Base-by-base conservation (phyloP, 2,888 invertebrate species). In the Dendrolimus houi region DNA sequence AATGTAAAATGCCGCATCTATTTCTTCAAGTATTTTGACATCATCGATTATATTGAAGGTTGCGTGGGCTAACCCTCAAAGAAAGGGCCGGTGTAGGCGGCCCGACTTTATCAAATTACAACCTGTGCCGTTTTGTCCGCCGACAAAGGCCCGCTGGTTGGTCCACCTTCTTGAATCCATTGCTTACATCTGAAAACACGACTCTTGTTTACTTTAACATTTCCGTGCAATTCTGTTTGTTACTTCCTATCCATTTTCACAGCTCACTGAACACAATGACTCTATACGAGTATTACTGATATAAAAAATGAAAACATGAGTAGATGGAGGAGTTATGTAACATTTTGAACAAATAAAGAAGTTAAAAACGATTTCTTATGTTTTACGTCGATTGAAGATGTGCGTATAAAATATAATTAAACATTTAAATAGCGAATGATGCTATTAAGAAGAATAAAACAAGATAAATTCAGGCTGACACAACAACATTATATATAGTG, bases 91-190 rank as follows among this genome's bases (percentile, higher is more conserved):
- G 77, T 81, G 79, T 84, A 87, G 89, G 89, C 88, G 89, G 84
- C 77, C 73, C 79, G 77, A 83, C 84, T 87, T 87, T 89, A 90
- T 89, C 88, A 89, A 89, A 90, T 89, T 89, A 89, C 87, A 86
- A 84, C 87, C 84, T 87, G 83, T 81, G 85, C 85, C 81, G 84
- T 88, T 87, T 85, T 83, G 83, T 83, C 60, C 60, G 82, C 89
- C 88, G 87, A 87, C 89, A 90, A 90, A 89, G 87, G 76, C 62
- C 74, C 75, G 77, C 72, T 72, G 72, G 69, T 72, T 69, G 67
- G 74, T 68, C 77, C 78, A 77, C 77, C 79, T 76, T 81, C 77
- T 64, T 47, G 12, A 9, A 10, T 47, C 47, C 47, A 12, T 47
- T 47, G 47, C 47, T 9, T 9, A 47, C 47, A 47, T 47, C 47